These are phyloP conservation scores for Nerophis lumbriciformis DNA, from an alignment of 2,113 vertebrate species.

Conservation along the genomic window DNA sequence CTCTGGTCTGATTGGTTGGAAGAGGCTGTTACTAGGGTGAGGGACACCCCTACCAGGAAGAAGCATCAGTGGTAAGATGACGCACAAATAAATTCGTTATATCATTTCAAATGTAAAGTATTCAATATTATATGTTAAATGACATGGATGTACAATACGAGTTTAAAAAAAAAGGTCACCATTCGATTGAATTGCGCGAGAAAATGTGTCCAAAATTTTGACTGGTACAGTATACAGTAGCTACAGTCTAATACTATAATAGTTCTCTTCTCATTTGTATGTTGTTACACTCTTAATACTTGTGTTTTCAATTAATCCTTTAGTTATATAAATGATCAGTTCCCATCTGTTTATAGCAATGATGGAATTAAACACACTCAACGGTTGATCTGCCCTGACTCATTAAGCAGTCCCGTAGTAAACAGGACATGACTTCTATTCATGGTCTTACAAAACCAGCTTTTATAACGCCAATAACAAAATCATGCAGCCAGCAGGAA, in stretches of 20 bases:
- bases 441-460: conserved; percentile 20
- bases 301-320: too few species aligned
- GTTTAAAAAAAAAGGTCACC: too few species aligned
- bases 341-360: conserved; percentile 3
- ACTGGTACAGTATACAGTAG: too few species aligned
- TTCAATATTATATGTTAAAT: neutral
- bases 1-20: conserved; percentile 52
- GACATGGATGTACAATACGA: too few species aligned
- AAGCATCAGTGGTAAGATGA: neutral
- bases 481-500: conserved; percentile 40
- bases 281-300: too few species aligned
- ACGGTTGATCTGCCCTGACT: conserved; percentile 23
- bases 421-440: conserved; percentile 35
- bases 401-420: conserved; percentile 23
- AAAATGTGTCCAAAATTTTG: too few species aligned
- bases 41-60: conserved; percentile 17
- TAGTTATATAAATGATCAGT: too few species aligned
- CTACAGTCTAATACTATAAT: too few species aligned
- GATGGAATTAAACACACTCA: conserved; percentile 11
- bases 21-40: conserved; percentile 39
- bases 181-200: too few species aligned
- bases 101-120: neutral
- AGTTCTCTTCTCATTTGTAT: too few species aligned
- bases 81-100: neutral
- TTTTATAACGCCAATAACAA: conserved; percentile 19